Evolutionary conservation across 2,888 invertebrate species (phyloP).

Genomic region (Phrixothrix hirtus): DNA sequence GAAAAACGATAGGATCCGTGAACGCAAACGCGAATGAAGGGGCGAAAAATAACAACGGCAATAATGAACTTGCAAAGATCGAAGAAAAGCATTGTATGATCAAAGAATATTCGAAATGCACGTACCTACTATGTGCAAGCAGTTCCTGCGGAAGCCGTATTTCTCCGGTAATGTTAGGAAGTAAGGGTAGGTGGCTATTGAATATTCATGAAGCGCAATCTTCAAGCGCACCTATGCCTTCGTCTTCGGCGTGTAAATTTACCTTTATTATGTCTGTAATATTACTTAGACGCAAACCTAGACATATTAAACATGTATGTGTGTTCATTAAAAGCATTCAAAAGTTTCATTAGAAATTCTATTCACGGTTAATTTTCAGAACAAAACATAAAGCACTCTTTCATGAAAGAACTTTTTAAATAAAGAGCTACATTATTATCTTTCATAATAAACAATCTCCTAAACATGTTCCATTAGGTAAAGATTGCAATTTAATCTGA

Average conservation of each 20-base stretch:
- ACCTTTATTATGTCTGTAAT: constrained; percentile 3
- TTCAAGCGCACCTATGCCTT: constrained; percentile 10
- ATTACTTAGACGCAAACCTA: not conserved
- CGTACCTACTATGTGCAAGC: constrained; percentile 15
- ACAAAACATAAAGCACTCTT: not conserved
- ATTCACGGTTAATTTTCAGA: not conserved
- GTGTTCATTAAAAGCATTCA: not conserved
- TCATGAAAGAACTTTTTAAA: too few relatives aligned
- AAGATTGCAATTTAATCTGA: constrained; percentile 12
- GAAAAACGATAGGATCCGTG: constrained; percentile 14
- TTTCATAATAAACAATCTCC: constrained; percentile 9
- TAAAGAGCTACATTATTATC: not conserved
- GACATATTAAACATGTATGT: constrained; percentile 1
- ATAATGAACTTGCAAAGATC: constrained; percentile 15
- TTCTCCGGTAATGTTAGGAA: constrained; percentile 24
- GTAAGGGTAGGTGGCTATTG: constrained; percentile 18
- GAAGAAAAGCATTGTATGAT: constrained; percentile 16
- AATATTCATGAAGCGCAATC: constrained; percentile 26
- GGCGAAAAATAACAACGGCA: constrained; percentile 16
- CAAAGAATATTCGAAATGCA: constrained; percentile 15
- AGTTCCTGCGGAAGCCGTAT: constrained; percentile 26
- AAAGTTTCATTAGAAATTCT: constrained; percentile 4
- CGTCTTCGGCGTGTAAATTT: constrained; percentile 4
- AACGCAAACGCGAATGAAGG: constrained; percentile 13
- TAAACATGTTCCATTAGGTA: constrained; percentile 12